Base-by-base conservation (phyloP, 1,140 invertebrate genomes). In the Drosophila tristis region DNA sequence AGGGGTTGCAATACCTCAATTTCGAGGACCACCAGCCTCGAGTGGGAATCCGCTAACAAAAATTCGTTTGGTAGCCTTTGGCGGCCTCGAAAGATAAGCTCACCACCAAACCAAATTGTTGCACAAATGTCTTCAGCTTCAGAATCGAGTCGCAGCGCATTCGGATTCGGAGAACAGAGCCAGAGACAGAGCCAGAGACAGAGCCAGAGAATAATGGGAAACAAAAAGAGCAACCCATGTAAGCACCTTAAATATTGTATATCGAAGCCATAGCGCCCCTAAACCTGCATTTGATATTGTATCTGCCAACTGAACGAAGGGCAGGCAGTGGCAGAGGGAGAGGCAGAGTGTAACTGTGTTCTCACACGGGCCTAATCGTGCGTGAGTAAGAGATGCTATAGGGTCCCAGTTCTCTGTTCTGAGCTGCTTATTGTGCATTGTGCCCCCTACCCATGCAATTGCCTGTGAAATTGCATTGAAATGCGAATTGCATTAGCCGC, bases 401-500 rank as follows among this genome's bases (percentile, higher is more conserved):
- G 44, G 71, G 51, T 59, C 54, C 15, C 53, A 9, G 23, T 53
- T 29, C 35, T 20, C 16, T 16, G 23, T 35, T 31, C 61, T 72
- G 80, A 86, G 81, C 81, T 86, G 75, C 79, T 89, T 82, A 81
- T 87, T 87, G 84, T 80, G 26, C 4, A 39, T 39, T 39, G 35
- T 39, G 35, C 2, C 23, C 23, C 8, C 39, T 71, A 55, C 77
- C 65, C 39, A 16, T 62, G 78, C 75, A 76, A 89, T 82, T 82
- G 82, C 84, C 84, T 89, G 84, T 89, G 79, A 86, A 86, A 86
- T 86, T 87, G 82, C 82, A 78, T 72, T 72, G 82, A 87, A 86
- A 78, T 86, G 74, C 74, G 82, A 86, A 86, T 86, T 87, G 82
- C 70, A 86, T 86, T 86, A 76, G 16, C 20, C 20, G 20, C 50